phyloP scores from a whole-genome alignment of 1,140 invertebrate genomes.

The Philopotamus ludificatus region DNA sequence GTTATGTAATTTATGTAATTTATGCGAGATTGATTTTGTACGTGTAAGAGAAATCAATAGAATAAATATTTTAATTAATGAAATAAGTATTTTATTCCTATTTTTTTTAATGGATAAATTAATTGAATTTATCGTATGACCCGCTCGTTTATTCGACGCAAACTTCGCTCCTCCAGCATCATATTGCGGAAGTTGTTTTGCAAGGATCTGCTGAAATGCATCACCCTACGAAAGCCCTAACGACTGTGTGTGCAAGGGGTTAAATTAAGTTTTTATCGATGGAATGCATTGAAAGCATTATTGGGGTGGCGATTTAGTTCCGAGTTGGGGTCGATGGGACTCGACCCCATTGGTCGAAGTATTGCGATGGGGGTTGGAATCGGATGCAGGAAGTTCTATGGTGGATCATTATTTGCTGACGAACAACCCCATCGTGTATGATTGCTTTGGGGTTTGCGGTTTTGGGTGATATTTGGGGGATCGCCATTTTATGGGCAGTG shows the following conservation, averaged over 20 bases:
- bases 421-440: background rate
- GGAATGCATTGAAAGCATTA: constrained; percentile 14
- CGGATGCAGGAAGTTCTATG: background rate
- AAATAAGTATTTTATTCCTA: too few species aligned
- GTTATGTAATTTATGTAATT: background rate
- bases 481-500: background rate
- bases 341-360: constrained; percentile 11
- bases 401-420: background rate
- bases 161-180: background rate
- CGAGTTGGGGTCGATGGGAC: background rate
- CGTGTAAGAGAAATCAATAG: background rate
- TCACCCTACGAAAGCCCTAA: background rate
- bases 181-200: constrained; percentile 14
- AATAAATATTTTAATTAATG: too few species aligned
- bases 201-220: constrained; percentile 17
- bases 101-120: too few species aligned
- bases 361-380: background rate
- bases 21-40: background rate
- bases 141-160: background rate
- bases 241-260: background rate
- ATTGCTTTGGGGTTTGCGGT: background rate
- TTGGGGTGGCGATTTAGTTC: constrained; percentile 2
- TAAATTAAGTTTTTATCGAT: constrained; percentile 8
- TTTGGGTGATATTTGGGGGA: background rate
- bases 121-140: background rate